phyloP scores from a whole-genome alignment of 2,797 vertebrate species.

The Triplophysa bombifrons region DNA sequence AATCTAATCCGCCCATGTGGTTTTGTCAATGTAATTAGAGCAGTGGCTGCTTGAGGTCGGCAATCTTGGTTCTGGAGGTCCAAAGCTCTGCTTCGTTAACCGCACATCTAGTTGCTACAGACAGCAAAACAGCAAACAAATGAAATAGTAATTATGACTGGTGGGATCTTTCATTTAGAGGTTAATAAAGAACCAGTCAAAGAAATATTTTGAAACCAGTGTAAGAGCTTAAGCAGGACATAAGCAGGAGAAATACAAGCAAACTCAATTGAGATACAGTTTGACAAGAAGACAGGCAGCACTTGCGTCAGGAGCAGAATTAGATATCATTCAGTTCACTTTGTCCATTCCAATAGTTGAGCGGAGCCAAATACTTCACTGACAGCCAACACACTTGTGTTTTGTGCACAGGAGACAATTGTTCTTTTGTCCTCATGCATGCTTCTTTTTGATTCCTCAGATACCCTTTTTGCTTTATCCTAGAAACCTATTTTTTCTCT shows the following conservation, averaged over 20 bases:
- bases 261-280: slow-evolving; percentile 7
- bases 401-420: slow-evolving; percentile 41
- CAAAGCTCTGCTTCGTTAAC: slow-evolving; percentile 29
- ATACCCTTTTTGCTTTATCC: slow-evolving; percentile 11
- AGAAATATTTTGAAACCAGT: not conserved
- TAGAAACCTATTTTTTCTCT: not conserved
- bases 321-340: slow-evolving; percentile 35
- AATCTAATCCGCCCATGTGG: slow-evolving; percentile 55
- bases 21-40: slow-evolving; percentile 63
- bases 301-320: slow-evolving; percentile 39
- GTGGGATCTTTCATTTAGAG: slow-evolving; percentile 44
- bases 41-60: slow-evolving; percentile 52
- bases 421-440: slow-evolving; percentile 50
- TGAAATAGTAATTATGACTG: slow-evolving; percentile 39
- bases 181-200: slow-evolving; percentile 53
- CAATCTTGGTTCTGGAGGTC: slow-evolving; percentile 48
- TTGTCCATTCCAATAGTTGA: slow-evolving; percentile 21
- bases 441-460: slow-evolving; percentile 18
- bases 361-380: slow-evolving; percentile 32
- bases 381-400: slow-evolving; percentile 36
- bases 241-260: slow-evolving; percentile 14
- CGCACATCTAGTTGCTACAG: slow-evolving; percentile 53
- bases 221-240: slow-evolving; percentile 17
- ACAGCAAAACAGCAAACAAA: slow-evolving; percentile 58
- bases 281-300: slow-evolving; percentile 13